Evolutionary conservation across 30 jellyfish, hydroid and myxozoan species (phyloP).

Genomic region (Hydractinia echinata): DNA sequence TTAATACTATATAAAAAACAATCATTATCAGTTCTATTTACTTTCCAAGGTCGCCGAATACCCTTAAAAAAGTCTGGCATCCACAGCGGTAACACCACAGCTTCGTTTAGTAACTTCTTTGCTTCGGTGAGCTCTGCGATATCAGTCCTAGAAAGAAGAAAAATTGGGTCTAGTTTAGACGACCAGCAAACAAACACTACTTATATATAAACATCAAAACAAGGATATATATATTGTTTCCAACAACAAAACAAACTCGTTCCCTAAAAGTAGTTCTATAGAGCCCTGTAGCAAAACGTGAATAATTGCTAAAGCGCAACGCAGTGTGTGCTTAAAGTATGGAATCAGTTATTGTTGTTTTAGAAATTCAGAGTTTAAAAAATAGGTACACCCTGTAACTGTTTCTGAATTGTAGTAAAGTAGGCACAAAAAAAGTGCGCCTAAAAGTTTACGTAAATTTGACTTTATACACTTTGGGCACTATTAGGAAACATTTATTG

Average conservation of each 20-base stretch:
- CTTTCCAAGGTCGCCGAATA: constrained; percentile 98
- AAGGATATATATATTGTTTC: neutral
- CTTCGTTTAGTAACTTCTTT: constrained; percentile 79
- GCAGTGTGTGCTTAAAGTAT: too few relatives aligned
- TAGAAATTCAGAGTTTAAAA: too few relatives aligned
- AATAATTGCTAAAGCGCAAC: too few relatives aligned
- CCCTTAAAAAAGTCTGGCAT: constrained; percentile 98
- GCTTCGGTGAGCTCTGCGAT: constrained; percentile 91
- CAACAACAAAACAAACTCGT: too few relatives aligned
- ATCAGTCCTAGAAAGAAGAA: constrained; percentile 58
- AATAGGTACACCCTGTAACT: too few relatives aligned
- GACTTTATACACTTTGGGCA: too few relatives aligned
- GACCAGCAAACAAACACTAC: neutral
- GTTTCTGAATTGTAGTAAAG: too few relatives aligned
- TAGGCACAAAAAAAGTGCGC: neutral
- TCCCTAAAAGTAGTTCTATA: too few relatives aligned
- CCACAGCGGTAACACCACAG: constrained; percentile 94
- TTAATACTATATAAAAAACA: neutral
- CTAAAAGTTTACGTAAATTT: too few relatives aligned
- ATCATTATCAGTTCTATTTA: neutral
- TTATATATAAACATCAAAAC: neutral
- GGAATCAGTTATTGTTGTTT: too few relatives aligned
- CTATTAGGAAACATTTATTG: too few relatives aligned
- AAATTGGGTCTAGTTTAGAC: neutral
- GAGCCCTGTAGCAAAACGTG: too few relatives aligned